Evolutionary conservation across 1,140 invertebrate genomes (phyloP), one percentile per base, ranked within the genome.

Genomic region (Drosophila orosa): DNA sequence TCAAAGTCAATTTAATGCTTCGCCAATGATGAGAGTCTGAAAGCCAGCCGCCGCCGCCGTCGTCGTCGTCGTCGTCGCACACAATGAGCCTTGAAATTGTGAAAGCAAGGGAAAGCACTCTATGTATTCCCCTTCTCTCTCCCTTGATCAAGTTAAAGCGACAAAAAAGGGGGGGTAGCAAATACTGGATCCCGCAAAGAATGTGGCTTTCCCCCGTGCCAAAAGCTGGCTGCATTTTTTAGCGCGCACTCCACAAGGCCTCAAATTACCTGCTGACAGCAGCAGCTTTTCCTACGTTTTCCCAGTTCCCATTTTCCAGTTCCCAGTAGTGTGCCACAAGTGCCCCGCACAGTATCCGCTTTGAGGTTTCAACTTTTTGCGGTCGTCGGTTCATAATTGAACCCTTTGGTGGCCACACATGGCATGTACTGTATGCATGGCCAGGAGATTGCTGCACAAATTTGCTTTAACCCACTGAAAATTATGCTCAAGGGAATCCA

Each of bases 1-100:
- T 87, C 86, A 87, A 87, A 83, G 79, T 89, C 77, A 80, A 87
- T 87, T 87, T 87, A 83, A 87, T 87, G 83, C 67, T 80, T 77
- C 83, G 67, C 67, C 75, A 71, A 71, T 71, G 42, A 71, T 71
- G 65, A 71, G 67, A 57, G 65, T 40, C 50, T 71, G 65, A 71
- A 65, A 57, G 65, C 50, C 50, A 57, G 69, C 31, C 66, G 48
- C 12, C 29, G 19, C 6, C n/a, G n/a, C 6, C n/a, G 44, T 45
- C 48, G 61, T 48, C 29, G 37, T 17, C 37, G n/a, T 3, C 50
- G 50, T 54, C 5, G 40, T 50, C 55, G 58, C 22, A 69, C 76
- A 87, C 84, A 87, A 87, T 87, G 83, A 87, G 75, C 83, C 83
- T 83, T 87, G 83, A 87, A 87, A 87, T 83, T 87, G 61, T 48